Conservation (phyloP, 2,797 vertebrate genomes). For the Nothura maculosa region DNA sequence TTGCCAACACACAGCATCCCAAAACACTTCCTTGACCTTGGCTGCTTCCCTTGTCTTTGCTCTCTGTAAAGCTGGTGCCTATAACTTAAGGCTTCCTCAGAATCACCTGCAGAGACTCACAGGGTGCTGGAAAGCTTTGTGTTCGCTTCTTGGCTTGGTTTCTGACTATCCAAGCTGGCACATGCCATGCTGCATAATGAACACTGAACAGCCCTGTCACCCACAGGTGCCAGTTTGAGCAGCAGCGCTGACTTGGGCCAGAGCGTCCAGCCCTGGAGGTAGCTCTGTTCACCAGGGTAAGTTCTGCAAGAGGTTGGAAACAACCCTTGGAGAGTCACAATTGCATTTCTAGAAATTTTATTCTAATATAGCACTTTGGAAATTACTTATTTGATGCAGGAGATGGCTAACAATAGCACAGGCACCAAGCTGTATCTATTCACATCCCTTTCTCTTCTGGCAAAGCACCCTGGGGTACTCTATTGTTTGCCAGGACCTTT, state of each 20-base stretch:
- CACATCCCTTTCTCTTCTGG: background rate
- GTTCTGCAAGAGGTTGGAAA: background rate
- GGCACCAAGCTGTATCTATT: rapidly evolving
- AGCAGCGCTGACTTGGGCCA: background rate
- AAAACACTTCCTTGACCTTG: rapidly evolving
- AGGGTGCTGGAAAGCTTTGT: background rate
- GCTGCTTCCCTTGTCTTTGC: background rate
- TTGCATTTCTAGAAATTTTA: background rate
- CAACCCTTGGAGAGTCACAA: background rate
- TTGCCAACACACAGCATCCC: background rate
- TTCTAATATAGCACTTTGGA: background rate
- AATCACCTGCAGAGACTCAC: background rate
- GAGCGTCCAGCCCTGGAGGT: background rate
- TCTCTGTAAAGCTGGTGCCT: rapidly evolving
- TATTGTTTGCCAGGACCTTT: background rate
- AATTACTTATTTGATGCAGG: background rate
- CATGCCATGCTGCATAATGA: rapidly evolving
- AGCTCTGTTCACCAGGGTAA: background rate
- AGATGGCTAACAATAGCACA: background rate
- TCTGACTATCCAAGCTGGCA: rapidly evolving
- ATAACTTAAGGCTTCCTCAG: background rate
- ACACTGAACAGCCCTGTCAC: rapidly evolving
- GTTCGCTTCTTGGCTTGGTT: background rate
- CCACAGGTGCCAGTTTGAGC: background rate
- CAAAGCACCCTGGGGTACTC: background rate